phyloP scores from a whole-genome alignment of 2,888 invertebrate species.

The Autographa gamma region DNA sequence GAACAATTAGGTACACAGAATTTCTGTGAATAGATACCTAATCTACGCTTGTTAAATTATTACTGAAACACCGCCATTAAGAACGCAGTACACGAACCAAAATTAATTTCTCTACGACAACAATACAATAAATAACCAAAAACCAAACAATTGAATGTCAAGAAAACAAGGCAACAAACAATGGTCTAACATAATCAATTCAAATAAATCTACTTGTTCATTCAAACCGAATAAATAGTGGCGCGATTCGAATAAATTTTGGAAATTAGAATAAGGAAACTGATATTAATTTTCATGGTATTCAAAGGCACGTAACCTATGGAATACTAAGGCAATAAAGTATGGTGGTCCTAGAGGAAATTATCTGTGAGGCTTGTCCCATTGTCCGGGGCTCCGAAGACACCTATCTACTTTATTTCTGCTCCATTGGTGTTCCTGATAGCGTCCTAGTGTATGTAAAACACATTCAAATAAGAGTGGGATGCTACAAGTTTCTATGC shows the following conservation, averaged over 20 bases:
- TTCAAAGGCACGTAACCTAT: constrained; percentile 62
- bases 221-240: constrained; percentile 56
- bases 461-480: constrained; percentile 77
- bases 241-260: constrained; percentile 62
- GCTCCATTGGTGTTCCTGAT: constrained; percentile 67
- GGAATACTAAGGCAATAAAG: constrained; percentile 73
- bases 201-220: constrained; percentile 56
- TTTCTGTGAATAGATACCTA: constrained; percentile 1
- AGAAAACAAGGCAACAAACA: constrained; percentile 45
- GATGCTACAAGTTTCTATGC: constrained; percentile 54
- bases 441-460: constrained; percentile 78
- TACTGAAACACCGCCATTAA: constrained; percentile 15
- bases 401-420: constrained; percentile 76
- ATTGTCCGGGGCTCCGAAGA: constrained; percentile 66
- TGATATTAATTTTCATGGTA: constrained; percentile 76
- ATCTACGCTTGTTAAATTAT: constrained; percentile 19
- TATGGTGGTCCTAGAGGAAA: constrained; percentile 71
- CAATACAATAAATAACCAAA: constrained; percentile 50
- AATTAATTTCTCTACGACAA: constrained; percentile 34
- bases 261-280: constrained; percentile 73
- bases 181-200: constrained; percentile 54
- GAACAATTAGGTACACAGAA: not conserved
- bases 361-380: constrained; percentile 69
- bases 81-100: constrained; percentile 39
- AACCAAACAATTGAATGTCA: constrained; percentile 51